Evolutionary conservation across 2,113 vertebrate genomes (phyloP), one percentile per base, ranked within the genome.

Genomic region (Elachura formosa): DNA sequence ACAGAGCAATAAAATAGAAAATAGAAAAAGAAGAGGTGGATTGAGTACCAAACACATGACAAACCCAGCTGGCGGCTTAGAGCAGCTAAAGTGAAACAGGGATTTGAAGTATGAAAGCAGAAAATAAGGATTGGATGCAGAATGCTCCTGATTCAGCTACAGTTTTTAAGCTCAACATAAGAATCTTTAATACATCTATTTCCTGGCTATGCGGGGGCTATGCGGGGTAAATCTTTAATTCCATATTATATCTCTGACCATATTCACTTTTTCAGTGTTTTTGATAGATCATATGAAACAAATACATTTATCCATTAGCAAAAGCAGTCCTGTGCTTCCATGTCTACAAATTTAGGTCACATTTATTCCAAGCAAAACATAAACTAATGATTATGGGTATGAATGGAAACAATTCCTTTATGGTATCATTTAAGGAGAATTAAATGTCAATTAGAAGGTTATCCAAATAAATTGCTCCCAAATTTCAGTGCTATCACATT

Each of bases 391-490:
- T 71, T 54, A 40, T 5, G 19, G 38, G 62, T 75, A 84, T 13
- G 4, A 41, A 66, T 67, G 43, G 86, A 91, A 92, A 95, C 31
- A 92, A 63, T 29, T 87, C 40, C 68, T 61, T 84, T 79, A 78
- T 75, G 54, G 14, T 59, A 59, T 51, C 20, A 36, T 89, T 85
- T 85, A 63, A 86, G 19, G 49, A 83, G 52, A 85, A 87, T 61
- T 68, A 77, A 82, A 68, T 51, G 31, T 63, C 82, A 55, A 16
- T 73, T 64, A 77, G 36, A 89, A 78, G 72, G 61, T 76, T 80
- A 97, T 97, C 97, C 97, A 97, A 97, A 97, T 98, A 98, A 98
- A 97, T 97, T 97, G 97, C 97, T 96, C 91, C 90, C 52, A 86
- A 64, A 76, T 89, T 76, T 87, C 89, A 90, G 51, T 66, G 74